Base-by-base conservation (phyloP, 2,113 vertebrate species). In the Nesoenas mayeri region DNA sequence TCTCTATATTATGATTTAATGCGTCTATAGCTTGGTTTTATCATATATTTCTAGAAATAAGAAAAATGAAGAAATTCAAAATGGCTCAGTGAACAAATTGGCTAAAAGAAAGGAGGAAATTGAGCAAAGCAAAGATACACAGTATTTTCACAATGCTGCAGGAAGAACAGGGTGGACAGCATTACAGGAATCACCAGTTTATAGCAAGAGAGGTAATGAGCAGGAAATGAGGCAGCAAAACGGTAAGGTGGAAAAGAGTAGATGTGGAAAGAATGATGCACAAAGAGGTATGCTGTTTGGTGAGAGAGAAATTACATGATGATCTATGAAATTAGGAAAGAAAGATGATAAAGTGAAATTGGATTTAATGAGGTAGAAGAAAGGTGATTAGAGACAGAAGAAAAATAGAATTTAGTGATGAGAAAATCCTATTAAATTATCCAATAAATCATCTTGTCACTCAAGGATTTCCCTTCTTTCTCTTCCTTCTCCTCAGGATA, bases 351-450 rank as follows among this genome's bases (percentile, higher is more conserved):
- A 91, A 87, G 54, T 92, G 70, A 96, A 96, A 94, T 93, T 94
- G 92, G 86, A 92, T 95, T 95, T 96, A 96, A 97, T 97, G 96
- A 96, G 91, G 88, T 96, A 96, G 93, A 95, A 94, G 88, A 95
- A 96, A 96, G 93, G 96, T 96, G 96, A 96, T 97, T 96, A 96
- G 91, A n/a, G 50, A 79, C 65, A 92, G 88, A 95, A 93, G 85
- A 96, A 96, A 96, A 96, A 89, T 85, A 96, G 86, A 94, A 95
- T 96, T 96, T 96, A 96, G 91, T 91, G 86, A 96, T 89, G 92
- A 93, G 86, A 97, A 97, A 95, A 96, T 96, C 73, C 64, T 96
- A 44, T 91, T 97, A 97, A 96, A 93, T 96, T 92, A 94, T 91
- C 65, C 66, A 79, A 82, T 96, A 92, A 92, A 94, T 97, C 92